A percentile compares a stretch with the other conserved stretches of the same genome.
These are phyloP conservation scores for Meteorus colon DNA, from an alignment of 2,888 invertebrate genomes.

Conservation along the genomic window DNA sequence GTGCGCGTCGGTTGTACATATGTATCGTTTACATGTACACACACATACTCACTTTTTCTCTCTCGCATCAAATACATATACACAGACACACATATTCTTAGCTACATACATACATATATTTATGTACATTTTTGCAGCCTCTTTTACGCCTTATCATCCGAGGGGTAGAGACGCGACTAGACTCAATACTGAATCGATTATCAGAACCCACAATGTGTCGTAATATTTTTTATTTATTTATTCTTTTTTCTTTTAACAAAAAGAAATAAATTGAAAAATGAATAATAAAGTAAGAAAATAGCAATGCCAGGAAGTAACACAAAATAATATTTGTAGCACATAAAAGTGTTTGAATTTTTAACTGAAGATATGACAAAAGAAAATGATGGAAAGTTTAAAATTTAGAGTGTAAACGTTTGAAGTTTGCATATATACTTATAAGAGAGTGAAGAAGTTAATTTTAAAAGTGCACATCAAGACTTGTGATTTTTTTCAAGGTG, in stretches of 20 bases:
- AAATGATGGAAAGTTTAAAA: slow-evolving; percentile 6
- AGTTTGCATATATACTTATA: not conserved
- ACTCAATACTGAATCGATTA: slow-evolving; percentile 37
- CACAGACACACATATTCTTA: not conserved
- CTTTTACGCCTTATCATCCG: slow-evolving; percentile 27
- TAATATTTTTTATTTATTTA: not conserved
- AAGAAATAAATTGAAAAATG: not conserved
- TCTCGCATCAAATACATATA: not conserved
- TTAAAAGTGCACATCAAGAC: not conserved
- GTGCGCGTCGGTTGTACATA: slow-evolving; percentile 34
- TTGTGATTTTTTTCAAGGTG: not conserved
- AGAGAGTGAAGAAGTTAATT: not conserved
- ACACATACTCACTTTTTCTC: not conserved
- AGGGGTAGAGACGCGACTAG: slow-evolving; percentile 4
- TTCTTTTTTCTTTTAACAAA: not conserved
- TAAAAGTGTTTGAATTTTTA: not conserved
- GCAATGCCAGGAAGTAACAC: not conserved
- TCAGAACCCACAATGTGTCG: slow-evolving; percentile 5
- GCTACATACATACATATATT: not conserved
- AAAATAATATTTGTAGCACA: too few relatives aligned
- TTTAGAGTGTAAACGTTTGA: not conserved
- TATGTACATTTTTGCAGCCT: slow-evolving; percentile 1
- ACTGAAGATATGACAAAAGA: not conserved
- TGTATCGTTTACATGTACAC: slow-evolving; percentile 3
- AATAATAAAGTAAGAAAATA: not conserved